Evolutionary conservation across 2,113 vertebrate genomes (phyloP).

Genomic region (Macrotus californicus): DNA sequence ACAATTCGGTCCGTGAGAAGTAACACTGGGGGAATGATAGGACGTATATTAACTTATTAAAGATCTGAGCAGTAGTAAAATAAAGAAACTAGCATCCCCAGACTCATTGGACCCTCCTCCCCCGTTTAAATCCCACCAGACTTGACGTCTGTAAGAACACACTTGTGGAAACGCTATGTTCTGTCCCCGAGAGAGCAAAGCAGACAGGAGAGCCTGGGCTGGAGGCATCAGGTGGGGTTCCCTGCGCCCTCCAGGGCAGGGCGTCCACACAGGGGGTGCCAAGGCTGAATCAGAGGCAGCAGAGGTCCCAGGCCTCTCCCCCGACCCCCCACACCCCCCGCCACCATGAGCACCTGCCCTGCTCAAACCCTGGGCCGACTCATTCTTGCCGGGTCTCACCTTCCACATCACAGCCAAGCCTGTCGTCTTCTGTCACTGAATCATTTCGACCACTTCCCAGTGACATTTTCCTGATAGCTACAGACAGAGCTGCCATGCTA

Average conservation of each 20-base stretch:
- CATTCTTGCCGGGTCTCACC: neutral
- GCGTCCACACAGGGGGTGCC: too few relatives aligned
- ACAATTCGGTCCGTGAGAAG: neutral
- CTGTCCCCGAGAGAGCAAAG: neutral
- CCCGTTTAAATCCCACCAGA: neutral
- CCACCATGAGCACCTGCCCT: neutral
- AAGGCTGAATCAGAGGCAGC: too few relatives aligned
- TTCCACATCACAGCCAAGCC: neutral
- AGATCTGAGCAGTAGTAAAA: neutral
- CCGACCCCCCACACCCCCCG: rapidly evolving
- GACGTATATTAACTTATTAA: neutral
- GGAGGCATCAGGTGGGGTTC: rapidly evolving
- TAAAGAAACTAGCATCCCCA: neutral
- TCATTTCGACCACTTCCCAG: neutral
- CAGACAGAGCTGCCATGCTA: neutral
- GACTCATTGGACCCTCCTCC: rapidly evolving
- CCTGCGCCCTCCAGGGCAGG: neutral
- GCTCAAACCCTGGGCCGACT: rapidly evolving
- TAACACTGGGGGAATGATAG: too few relatives aligned
- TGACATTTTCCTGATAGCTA: neutral
- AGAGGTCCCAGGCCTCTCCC: too few relatives aligned
- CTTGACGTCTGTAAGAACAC: neutral
- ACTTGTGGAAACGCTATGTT: neutral
- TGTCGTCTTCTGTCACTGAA: neutral
- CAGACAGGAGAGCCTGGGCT: neutral